phyloP scores from a whole-genome alignment of 2,888 invertebrate genomes.

The Zygaena filipendulae region DNA sequence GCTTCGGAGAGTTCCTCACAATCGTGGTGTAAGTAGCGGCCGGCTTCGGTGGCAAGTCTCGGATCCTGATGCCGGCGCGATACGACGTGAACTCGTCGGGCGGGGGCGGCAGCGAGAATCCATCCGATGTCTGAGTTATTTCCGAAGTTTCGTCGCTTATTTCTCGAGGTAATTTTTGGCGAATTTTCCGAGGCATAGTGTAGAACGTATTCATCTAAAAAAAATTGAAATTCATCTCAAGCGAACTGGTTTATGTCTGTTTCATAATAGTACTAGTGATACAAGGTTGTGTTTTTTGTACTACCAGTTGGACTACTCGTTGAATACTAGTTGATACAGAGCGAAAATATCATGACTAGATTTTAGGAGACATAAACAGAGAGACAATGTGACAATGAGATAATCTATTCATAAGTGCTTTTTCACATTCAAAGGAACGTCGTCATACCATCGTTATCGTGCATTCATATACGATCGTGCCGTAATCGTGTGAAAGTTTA shows the following conservation, averaged over 20 bases:
- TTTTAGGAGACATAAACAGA: too few relatives aligned
- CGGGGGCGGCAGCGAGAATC: constrained; percentile 55
- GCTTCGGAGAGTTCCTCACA: constrained; percentile 33
- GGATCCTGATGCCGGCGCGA: constrained; percentile 44
- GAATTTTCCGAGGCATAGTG: constrained; percentile 56
- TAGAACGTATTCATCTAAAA: constrained; percentile 59
- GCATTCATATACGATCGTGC: too few relatives aligned
- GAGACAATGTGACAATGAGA: too few relatives aligned
- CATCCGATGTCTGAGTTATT: constrained; percentile 53
- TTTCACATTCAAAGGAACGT: too few relatives aligned
- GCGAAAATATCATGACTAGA: too few relatives aligned
- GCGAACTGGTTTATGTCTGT: background rate
- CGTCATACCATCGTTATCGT: too few relatives aligned
- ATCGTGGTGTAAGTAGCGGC: constrained; percentile 46
- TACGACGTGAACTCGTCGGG: constrained; percentile 56
- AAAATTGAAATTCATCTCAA: background rate
- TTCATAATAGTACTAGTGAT: too few relatives aligned
- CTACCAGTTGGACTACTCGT: too few relatives aligned
- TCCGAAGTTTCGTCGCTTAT: constrained; percentile 51
- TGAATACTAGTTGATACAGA: too few relatives aligned
- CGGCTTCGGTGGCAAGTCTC: constrained; percentile 41
- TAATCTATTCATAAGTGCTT: too few relatives aligned
- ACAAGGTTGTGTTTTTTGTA: too few relatives aligned
- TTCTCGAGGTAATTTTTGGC: constrained; percentile 42
- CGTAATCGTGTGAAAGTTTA: too few relatives aligned